phyloP scores from a whole-genome alignment of 2,797 vertebrate species.

The Chromis chromis region DNA sequence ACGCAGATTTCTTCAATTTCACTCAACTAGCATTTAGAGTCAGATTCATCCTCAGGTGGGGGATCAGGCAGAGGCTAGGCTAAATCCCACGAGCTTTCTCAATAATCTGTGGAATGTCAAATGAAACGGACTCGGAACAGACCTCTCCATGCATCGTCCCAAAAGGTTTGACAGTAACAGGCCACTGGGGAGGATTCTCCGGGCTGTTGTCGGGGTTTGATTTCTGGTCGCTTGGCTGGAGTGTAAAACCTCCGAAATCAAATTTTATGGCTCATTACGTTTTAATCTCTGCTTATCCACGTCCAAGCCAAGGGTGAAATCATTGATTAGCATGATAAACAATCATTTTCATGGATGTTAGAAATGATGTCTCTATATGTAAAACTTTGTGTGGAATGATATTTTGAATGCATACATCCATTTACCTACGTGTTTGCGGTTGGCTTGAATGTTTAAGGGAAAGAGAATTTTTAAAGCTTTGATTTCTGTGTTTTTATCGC shows the following conservation, averaged over 20 bases:
- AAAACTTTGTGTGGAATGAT: constrained; percentile 60
- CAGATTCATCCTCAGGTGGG: constrained; percentile 60
- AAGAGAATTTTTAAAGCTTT: constrained; percentile 40
- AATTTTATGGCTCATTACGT: constrained; percentile 72
- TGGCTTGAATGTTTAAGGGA: constrained; percentile 72
- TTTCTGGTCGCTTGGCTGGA: constrained; percentile 40
- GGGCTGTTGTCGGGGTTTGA: constrained; percentile 20
- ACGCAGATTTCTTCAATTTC: constrained; percentile 32
- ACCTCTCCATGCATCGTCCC: constrained; percentile 16
- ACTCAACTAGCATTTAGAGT: constrained; percentile 36
- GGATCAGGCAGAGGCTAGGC: constrained; percentile 27
- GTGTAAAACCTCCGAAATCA: constrained; percentile 54
- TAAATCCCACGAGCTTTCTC: constrained; percentile 20
- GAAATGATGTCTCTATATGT: constrained; percentile 59
- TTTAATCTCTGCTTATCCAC: constrained; percentile 61
- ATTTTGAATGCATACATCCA: constrained; percentile 60
- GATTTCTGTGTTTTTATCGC: constrained; percentile 47
- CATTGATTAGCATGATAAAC: constrained; percentile 71
- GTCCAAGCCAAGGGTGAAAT: constrained; percentile 67
- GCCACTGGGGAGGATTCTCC: constrained; percentile 3
- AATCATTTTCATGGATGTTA: constrained; percentile 68
- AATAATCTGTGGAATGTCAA: constrained; percentile 33
- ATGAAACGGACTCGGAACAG: constrained; percentile 14
- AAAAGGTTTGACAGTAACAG: constrained; percentile 1
- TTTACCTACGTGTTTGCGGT: constrained; percentile 59